Conservation (phyloP, 2,797 vertebrate genomes). For the Argyrosomus regius region DNA sequence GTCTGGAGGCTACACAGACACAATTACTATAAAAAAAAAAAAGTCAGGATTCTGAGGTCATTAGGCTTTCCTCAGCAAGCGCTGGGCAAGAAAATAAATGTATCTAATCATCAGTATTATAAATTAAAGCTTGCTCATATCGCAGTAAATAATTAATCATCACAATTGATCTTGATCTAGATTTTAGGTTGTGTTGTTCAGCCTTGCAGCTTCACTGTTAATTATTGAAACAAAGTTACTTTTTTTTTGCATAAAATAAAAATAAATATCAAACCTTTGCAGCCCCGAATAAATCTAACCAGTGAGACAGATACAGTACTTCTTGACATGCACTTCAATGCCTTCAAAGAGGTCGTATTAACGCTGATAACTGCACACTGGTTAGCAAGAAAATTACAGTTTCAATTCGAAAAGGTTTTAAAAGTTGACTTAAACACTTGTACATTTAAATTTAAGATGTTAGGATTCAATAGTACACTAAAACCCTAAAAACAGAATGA, state of each 20-base stretch:
- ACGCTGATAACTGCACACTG: neutral
- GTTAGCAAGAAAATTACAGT: neutral
- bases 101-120: neutral
- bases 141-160: neutral
- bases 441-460: neutral
- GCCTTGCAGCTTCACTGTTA: neutral
- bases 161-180: neutral
- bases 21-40: conserved; percentile 1
- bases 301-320: too few species aligned
- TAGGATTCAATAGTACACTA: neutral
- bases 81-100: neutral
- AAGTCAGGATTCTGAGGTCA: neutral
- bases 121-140: neutral
- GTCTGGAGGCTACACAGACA: conserved; percentile 26
- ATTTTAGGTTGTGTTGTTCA: neutral
- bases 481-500: neutral
- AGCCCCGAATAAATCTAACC: neutral
- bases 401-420: neutral
- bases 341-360: neutral
- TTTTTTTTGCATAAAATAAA: neutral
- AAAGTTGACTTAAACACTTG: neutral
- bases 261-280: neutral
- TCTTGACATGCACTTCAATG: neutral
- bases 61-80: neutral
- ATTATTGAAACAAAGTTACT: neutral